A percentile compares a stretch with the other conserved stretches of the same genome.
Evolutionary conservation across 2,113 vertebrate genomes (phyloP).

Genomic region (Leptocoma aspasia): DNA sequence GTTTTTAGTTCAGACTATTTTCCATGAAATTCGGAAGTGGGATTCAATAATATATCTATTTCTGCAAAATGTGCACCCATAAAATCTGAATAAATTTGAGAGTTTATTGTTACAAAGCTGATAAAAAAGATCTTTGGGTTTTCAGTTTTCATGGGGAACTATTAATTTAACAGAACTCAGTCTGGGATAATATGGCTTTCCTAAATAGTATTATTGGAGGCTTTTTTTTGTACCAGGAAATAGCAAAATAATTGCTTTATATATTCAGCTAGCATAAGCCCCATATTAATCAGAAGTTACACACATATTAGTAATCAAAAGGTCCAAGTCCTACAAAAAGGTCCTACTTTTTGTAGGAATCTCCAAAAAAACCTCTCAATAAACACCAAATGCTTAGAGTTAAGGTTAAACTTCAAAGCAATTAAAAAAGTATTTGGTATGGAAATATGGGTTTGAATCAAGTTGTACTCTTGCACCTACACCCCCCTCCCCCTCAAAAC

Average conservation of each 20-base stretch:
- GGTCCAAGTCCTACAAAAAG: neutral
- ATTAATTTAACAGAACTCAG: neutral
- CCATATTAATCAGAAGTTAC: neutral
- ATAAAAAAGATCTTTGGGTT: neutral
- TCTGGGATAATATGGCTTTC: neutral
- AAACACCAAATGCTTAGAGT: neutral
- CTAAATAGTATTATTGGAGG: neutral
- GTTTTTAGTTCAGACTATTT: neutral
- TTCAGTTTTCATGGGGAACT: neutral
- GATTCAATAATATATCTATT: neutral
- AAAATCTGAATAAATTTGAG: neutral
- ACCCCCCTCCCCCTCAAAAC: too few species aligned
- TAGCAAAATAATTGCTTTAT: neutral
- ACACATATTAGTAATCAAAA: neutral
- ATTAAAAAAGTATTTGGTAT: neutral
- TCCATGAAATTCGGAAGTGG: neutral
- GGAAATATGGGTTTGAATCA: neutral
- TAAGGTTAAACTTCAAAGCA: neutral
- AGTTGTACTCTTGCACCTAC: fast-evolving
- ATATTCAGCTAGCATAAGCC: neutral
- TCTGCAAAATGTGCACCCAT: neutral
- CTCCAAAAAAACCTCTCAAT: neutral
- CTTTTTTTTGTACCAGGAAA: neutral
- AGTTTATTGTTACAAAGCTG: neutral
- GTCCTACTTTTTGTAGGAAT: neutral